Evolutionary conservation across 2,888 invertebrate genomes (phyloP).

Genomic region (Harpalus rubripes): DNA sequence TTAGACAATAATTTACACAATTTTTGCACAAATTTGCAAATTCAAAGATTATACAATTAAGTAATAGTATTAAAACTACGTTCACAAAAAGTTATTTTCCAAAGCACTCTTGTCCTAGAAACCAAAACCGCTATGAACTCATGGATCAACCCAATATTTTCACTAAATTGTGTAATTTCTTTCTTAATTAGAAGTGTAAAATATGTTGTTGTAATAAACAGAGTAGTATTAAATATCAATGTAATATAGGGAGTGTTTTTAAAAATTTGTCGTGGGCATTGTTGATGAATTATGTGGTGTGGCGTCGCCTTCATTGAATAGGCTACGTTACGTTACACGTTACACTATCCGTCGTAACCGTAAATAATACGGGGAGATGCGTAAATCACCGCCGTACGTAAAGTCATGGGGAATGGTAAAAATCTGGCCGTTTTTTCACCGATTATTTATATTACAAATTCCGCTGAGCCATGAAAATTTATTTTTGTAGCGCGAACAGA

Average conservation of each 20-base stretch:
- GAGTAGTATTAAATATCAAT: constrained; percentile 19
- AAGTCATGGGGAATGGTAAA: constrained; percentile 46
- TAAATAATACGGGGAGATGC: constrained; percentile 44
- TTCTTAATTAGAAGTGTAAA: too few relatives aligned
- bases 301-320: constrained; percentile 26
- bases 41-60: too few relatives aligned
- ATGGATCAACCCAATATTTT: too few relatives aligned
- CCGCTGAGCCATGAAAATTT: constrained; percentile 59
- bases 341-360: constrained; percentile 55
- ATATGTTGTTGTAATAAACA: too few relatives aligned
- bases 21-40: too few relatives aligned
- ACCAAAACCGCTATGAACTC: too few relatives aligned
- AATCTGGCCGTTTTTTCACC: constrained; percentile 53
- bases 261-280: constrained; percentile 28
- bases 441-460: constrained; percentile 62
- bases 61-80: too few relatives aligned
- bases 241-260: constrained; percentile 13
- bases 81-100: too few relatives aligned
- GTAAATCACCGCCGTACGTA: constrained; percentile 29
- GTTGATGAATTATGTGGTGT: constrained; percentile 38
- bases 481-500: constrained; percentile 61
- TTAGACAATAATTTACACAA: too few relatives aligned
- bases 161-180: too few relatives aligned
- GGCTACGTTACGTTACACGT: not conserved
- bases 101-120: too few relatives aligned